These are phyloP conservation scores for Eulemur rubriventer DNA, from an alignment of 2,797 vertebrate genomes.

Conservation along the genomic window DNA sequence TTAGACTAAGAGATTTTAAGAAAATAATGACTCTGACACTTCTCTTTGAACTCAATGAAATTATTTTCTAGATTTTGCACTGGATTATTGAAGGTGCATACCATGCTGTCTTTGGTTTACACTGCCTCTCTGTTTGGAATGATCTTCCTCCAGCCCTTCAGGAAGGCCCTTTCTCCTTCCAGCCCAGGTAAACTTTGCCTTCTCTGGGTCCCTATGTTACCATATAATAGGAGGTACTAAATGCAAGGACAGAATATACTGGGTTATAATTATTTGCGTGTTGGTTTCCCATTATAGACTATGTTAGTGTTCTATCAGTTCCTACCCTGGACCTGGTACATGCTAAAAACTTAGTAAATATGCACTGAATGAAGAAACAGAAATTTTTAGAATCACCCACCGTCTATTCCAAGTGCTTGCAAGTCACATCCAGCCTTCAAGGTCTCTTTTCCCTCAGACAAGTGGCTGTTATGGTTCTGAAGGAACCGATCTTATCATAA, in stretches of 20 bases:
- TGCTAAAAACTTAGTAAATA: not conserved
- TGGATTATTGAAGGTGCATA: not conserved
- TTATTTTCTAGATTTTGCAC: not conserved
- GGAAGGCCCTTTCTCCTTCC: not conserved
- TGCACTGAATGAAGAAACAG: not conserved
- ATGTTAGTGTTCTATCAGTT: not conserved
- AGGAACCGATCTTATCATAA: not conserved
- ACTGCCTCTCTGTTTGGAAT: not conserved
- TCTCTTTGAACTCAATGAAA: not conserved
- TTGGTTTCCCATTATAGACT: not conserved
- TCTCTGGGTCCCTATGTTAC: not conserved
- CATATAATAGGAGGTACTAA: not conserved
- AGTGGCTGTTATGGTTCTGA: not conserved
- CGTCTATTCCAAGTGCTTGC: not conserved
- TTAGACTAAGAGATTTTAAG: not conserved
- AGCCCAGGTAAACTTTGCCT: not conserved
- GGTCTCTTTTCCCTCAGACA: not conserved
- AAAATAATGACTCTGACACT: not conserved
- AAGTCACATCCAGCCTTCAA: not conserved
- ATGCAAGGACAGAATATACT: not conserved
- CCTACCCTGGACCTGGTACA: not conserved
- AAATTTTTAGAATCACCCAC: not conserved
- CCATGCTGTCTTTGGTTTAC: not conserved
- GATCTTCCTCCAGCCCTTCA: not conserved
- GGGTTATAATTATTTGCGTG: not conserved